Conservation (phyloP, 2,113 vertebrate genomes). For the Alouatta palliata region DNA sequence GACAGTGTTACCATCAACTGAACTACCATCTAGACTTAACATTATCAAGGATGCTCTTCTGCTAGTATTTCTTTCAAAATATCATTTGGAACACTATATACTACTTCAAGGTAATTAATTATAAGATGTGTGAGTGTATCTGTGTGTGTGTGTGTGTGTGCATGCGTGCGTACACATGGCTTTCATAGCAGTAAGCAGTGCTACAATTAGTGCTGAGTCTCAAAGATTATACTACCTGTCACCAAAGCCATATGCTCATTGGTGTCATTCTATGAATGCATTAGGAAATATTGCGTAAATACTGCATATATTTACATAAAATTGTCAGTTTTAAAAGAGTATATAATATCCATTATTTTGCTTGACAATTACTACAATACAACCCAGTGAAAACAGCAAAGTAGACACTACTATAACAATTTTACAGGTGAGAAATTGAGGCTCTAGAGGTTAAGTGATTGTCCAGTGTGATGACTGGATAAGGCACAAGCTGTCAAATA, state of each 20-base stretch:
- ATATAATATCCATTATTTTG: background rate
- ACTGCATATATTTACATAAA: background rate
- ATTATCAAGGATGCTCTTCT: background rate
- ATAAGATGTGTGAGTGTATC: background rate
- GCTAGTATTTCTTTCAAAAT: background rate
- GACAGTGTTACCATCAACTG: background rate
- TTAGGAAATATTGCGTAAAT: background rate
- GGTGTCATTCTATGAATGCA: background rate
- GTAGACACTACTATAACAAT: background rate
- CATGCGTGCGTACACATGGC: accelerated
- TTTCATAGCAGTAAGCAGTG: background rate
- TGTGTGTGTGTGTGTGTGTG: background rate
- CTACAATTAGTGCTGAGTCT: background rate
- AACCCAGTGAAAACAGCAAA: background rate
- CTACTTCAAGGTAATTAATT: background rate
- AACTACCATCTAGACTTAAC: background rate
- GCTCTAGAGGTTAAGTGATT: background rate
- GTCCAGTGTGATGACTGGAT: background rate
- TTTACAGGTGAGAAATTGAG: background rate
- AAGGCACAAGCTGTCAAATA: background rate
- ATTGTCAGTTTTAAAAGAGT: conserved; percentile 9
- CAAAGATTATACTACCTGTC: background rate
- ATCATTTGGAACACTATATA: background rate
- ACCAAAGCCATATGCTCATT: background rate
- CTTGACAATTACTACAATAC: background rate